Evolutionary conservation across 2,888 invertebrate genomes (phyloP), one percentile per base, ranked within the genome.

Genomic region (Apeira syringaria): DNA sequence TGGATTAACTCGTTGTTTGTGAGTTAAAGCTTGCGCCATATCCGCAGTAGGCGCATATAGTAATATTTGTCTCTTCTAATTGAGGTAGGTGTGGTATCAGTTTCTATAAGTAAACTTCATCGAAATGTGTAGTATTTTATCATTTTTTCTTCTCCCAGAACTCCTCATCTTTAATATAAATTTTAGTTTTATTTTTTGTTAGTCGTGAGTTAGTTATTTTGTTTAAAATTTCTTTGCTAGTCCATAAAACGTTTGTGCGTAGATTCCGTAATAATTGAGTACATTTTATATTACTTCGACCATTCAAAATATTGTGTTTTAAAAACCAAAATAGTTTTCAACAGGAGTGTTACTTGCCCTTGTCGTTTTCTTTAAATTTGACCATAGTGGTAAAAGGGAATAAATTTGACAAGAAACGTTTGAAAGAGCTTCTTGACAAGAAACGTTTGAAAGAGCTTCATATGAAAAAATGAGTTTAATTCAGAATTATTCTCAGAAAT

Each of bases 271-370:
- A 7, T 15, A 28, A 11, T 28, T 28, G 28, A 3, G 28, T 28
- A 7, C 28, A 15, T 28, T 28, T 28, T 15, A 28, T 8, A n/a
- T 28, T 28, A n/a, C n/a, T 13, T n/a, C 28, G 28, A 1, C 28
- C 28, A 15, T 28, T 8, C 15, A 28, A 28, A 3, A 28, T 5
- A 8, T n/a, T 28, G 8, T 28, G 28, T n/a, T 28, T 28, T 15
- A 28, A 8, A 15, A 28, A 7, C 28, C 28, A 15, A 28, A 28
- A n/a, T 28, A 28, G n/a, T 28, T 28, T 28, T 28, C 28, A 2
- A 28, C 28, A 1, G 28, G 28, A 1, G 28, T 15, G 5, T 28
- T 28, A 15, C 28, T 13, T 3, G 28, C 15, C 8, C 15, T 12
- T 15, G 7, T 4, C 1, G 11, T 15, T 28, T 28, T 28, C n/a